A percentile compares a stretch with the other conserved stretches of the same genome.
phyloP scores from a whole-genome alignment of 2,888 invertebrate species.

The Oxycera nigricornis region DNA sequence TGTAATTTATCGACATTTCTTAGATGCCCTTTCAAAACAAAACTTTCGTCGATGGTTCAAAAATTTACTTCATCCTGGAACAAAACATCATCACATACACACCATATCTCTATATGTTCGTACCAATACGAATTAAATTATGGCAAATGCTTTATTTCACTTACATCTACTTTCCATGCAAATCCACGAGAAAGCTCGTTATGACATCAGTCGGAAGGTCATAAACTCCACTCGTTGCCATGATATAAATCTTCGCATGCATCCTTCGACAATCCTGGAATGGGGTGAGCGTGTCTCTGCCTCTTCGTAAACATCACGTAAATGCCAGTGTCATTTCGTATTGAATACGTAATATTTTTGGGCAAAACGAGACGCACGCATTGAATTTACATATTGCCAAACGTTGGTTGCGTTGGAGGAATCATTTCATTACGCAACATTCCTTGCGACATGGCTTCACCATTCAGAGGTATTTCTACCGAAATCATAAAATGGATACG shows the following conservation, averaged over 20 bases:
- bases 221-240: conserved; percentile 29
- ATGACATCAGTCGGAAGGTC: conserved; percentile 16
- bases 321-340: background rate
- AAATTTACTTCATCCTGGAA: no score
- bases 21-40: no score
- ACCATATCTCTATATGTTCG: no score
- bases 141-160: background rate
- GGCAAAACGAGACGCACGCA: conserved; percentile 1
- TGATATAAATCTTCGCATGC: conserved; percentile 13
- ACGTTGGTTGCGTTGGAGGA: background rate
- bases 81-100: no score
- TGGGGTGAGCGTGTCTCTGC: background rate
- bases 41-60: no score
- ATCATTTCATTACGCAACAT: background rate
- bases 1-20: no score
- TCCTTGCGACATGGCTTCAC: background rate
- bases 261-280: background rate
- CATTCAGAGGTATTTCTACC: background rate
- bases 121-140: conserved; percentile 1
- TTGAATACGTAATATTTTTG: conserved; percentile 11
- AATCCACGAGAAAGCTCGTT: background rate
- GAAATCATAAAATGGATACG: conserved; percentile 16
- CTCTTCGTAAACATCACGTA: conserved; percentile 13
- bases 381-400: conserved; percentile 4
- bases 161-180: background rate